These are phyloP conservation scores for Cryptotis parvus DNA, from an alignment of 2,113 vertebrate species.

Conservation along the genomic window DNA sequence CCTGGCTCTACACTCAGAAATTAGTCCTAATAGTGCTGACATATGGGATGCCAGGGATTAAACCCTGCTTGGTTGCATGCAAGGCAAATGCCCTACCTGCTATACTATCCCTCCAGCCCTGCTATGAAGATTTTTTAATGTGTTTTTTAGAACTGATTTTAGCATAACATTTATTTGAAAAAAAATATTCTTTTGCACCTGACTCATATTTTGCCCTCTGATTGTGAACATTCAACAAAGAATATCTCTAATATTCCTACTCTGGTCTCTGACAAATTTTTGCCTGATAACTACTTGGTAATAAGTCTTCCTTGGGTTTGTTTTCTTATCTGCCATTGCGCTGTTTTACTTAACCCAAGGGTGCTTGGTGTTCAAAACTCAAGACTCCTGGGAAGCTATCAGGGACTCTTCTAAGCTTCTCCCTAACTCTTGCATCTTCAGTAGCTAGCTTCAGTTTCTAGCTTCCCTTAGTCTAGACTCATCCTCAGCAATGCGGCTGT, in stretches of 20 bases:
- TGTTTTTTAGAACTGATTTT: background rate
- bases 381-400: background rate
- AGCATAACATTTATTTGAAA: background rate
- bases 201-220: background rate
- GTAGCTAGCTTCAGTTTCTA: background rate
- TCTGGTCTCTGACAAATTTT: background rate
- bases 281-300: background rate
- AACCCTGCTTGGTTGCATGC: no score
- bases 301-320: background rate
- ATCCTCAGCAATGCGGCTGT: background rate
- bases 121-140: no score
- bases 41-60: no score
- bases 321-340: background rate
- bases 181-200: background rate
- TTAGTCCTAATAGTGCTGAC: no score
- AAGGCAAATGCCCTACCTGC: no score
- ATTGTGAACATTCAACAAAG: background rate
- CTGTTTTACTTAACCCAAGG: background rate
- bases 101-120: no score
- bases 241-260: background rate
- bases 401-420: background rate
- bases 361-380: background rate
- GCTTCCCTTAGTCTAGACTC: no score
- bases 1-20: no score
- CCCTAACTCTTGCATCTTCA: no score